Base-by-base conservation (phyloP, 1,140 invertebrate species). In the Zaprionus capensis region DNA sequence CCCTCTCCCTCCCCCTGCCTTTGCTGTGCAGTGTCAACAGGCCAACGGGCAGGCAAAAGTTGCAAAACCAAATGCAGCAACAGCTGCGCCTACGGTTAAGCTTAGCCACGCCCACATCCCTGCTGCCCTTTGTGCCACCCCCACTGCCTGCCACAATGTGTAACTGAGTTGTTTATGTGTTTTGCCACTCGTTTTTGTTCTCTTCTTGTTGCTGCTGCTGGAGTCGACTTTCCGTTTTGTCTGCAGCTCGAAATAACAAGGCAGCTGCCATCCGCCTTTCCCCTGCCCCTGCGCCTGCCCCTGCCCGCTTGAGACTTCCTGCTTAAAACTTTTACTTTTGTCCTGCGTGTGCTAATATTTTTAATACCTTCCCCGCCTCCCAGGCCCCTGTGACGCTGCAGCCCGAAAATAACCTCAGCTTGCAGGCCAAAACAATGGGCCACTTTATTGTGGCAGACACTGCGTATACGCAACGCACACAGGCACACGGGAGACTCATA, bases 141-240 rank as follows among this genome's bases (percentile, higher is more conserved):
- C 41, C 46, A 68, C 55, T 62, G 65, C 14, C 11, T 58, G 24
- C 57, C 56, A 53, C 74, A 83, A 87, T 80, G 74, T 87, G 84
- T 88, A 81, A 88, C 84, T 87, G 84, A 87, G 84, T 87, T 87
- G 84, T 87, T 87, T 87, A 87, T 87, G 84, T 81, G 62, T 73
- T 71, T 66, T 58, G 66, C 70, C 64, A 20, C 41, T 65, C 26
- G 49, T 70, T 78, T 71, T 76, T 71, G 58, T 59, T 34, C 59
- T 53, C 58, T 64, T 53, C 24, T 70, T 71, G 71, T 53, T 67
- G 67, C 67, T 59, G 67, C 59, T 64, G 58, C 59, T 59, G 68
- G 64, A 59, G 41, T 75, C 61, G n/a, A 4, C 56, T 12, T 51
- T 67, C 64, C 57, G 49, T 72, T 66, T 66, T 51, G 69, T 71